Base-by-base conservation (phyloP, 2,113 vertebrate genomes). In the Carassius gibelio region DNA sequence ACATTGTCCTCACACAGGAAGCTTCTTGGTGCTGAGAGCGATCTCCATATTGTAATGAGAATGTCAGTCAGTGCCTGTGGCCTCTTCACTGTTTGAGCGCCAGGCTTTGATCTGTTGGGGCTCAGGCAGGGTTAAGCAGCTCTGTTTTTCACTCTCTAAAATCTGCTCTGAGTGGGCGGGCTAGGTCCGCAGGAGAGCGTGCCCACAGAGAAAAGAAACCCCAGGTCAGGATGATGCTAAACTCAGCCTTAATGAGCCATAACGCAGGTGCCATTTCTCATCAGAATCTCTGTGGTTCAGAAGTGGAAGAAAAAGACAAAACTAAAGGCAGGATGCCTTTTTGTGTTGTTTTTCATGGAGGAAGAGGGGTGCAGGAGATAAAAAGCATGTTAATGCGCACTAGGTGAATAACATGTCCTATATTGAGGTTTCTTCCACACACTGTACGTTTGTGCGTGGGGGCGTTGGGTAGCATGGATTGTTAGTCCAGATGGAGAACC, bases 401-500 rank as follows among this genome's bases (percentile, higher is more conserved):
- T n/a, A 79, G 59, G 50, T 36, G 55, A 78, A 69, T 76, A 55
- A 88, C 85, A 77, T 81, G 34, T 21, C 34, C 61, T 52, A 19
- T 75, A 82, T 89, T 55, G 62, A 84, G 80, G 57, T 83, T 82
- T 78, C 84, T 82, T 79, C 66, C 38, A 72, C 42, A 61, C 61
- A 30, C 57, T 48, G 6, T 23, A n/a, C 64, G 34, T 55, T 80
- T 74, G 72, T 30, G 71, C 17, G 66, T n/a, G 66, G 59, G 75
- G 30, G 66, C 4, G 9, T 19, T 61, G 77, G 59, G 52, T 78
- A 59, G 74, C 52, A 30, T 36, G 75, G 64, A 61, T 21, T 72
- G 68, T 52, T 52, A 45, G 62, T 90, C 88, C 88, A 91, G 90
- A 91, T 92, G 90, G 89, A 91, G 88, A 87, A 89, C 88, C 88